A percentile compares a stretch with the other conserved stretches of the same genome.
These are phyloP conservation scores for Myopa tessellatipennis DNA, from an alignment of 2,888 invertebrate genomes.

Conservation along the genomic window DNA sequence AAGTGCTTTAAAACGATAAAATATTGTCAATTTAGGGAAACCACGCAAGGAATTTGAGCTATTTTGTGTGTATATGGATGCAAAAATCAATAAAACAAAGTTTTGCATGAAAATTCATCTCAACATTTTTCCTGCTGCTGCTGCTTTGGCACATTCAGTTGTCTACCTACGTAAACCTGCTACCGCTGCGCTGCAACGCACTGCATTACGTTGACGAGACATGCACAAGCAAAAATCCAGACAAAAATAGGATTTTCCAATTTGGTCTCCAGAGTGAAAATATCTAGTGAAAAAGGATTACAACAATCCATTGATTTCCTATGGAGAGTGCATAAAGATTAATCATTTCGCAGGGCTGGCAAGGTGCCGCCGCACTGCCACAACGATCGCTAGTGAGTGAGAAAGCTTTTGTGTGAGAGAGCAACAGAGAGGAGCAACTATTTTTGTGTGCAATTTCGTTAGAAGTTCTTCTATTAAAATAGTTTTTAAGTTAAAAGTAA, in stretches of 20 bases:
- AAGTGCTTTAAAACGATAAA: slow-evolving; percentile 34
- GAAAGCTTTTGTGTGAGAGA: neutral
- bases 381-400: slow-evolving; percentile 17
- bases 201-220: slow-evolving; percentile 18
- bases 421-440: slow-evolving; percentile 2
- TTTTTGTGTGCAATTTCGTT: slow-evolving; percentile 35
- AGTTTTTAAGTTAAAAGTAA: slow-evolving; percentile 18
- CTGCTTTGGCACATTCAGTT: slow-evolving; percentile 49
- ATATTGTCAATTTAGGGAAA: slow-evolving; percentile 8
- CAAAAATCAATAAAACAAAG: slow-evolving; percentile 44
- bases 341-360: slow-evolving; percentile 22
- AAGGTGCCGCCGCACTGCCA: slow-evolving; percentile 18
- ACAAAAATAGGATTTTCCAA: slow-evolving; percentile 31
- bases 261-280: slow-evolving; percentile 8
- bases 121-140: slow-evolving; percentile 39
- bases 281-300: slow-evolving; percentile 1
- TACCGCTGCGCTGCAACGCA: slow-evolving; percentile 35
- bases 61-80: slow-evolving; percentile 10
- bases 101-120: slow-evolving; percentile 41
- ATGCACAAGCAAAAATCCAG: neutral
- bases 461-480: neutral
- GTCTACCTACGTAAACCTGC: slow-evolving; percentile 48
- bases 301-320: slow-evolving; percentile 12
- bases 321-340: slow-evolving; percentile 9
- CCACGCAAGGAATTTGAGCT: neutral